Conservation (phyloP, 1,140 invertebrate species). For the Paralvinella palmiformis region DNA sequence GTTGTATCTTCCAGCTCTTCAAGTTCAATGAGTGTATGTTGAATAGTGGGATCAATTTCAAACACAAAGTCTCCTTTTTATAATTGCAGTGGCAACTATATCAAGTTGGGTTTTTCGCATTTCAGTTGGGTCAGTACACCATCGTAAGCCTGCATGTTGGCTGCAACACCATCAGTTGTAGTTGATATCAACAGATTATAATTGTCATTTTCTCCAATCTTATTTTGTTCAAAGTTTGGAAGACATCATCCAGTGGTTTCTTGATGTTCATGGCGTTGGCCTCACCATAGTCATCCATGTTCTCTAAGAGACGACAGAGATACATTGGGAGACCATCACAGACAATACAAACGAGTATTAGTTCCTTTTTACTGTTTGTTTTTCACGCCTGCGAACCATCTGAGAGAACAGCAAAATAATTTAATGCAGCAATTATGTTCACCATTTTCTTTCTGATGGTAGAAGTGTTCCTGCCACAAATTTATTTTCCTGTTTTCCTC, state of each 20-base stretch:
- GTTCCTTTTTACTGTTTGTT: constrained; percentile 3
- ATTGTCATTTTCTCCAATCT: background rate
- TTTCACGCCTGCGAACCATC: too few relatives aligned
- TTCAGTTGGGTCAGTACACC: constrained; percentile 3
- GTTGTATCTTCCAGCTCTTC: too few relatives aligned
- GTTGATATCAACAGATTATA: background rate
- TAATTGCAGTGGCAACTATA: too few relatives aligned
- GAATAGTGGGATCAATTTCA: too few relatives aligned
- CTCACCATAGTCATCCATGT: constrained; percentile 10
- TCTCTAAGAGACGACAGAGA: too few relatives aligned
- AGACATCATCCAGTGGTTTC: background rate
- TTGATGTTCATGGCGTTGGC: constrained; percentile 4
- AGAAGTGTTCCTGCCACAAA: background rate
- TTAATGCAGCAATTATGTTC: background rate
- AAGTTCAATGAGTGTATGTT: too few relatives aligned
- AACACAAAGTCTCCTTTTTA: too few relatives aligned
- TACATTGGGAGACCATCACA: constrained; percentile 5
- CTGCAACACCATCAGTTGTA: constrained; percentile 3
- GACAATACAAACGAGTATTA: background rate
- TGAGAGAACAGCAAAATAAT: background rate
- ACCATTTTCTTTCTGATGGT: constrained; percentile 3
- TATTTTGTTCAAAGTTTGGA: background rate
- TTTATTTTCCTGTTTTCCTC: background rate
- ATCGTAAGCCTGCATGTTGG: constrained; percentile 8
- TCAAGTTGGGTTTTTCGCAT: background rate